phyloP scores from a whole-genome alignment of 2,797 vertebrate genomes.

The Macropodus opercularis region DNA sequence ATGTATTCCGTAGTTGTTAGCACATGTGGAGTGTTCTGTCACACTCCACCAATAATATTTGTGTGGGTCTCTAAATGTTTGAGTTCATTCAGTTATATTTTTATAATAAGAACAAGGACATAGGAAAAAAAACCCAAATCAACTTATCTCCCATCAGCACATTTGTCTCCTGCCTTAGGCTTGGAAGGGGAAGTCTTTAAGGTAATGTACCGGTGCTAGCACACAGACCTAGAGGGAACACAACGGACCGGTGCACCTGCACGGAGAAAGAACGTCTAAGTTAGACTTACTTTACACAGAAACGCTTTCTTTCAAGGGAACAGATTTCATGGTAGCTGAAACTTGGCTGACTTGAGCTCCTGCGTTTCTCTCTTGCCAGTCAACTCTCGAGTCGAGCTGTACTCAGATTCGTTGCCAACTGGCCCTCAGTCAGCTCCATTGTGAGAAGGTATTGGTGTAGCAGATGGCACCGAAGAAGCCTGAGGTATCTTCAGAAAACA shows the following conservation, averaged over 20 bases:
- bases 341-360: constrained; percentile 62
- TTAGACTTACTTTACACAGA: constrained; percentile 37
- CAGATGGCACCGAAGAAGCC: constrained; percentile 75
- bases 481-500: constrained; percentile 72
- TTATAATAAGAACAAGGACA: background rate
- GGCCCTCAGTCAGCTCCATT: constrained; percentile 70
- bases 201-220: constrained; percentile 6
- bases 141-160: constrained; percentile 8
- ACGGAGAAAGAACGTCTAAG: constrained; percentile 27
- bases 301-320: constrained; percentile 57
- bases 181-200: constrained; percentile 21
- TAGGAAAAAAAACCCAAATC: constrained; percentile 16
- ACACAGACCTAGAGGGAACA: constrained; percentile 20
- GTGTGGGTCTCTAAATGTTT: constrained; percentile 18
- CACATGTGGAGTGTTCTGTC: constrained; percentile 29
- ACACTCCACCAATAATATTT: constrained; percentile 29
- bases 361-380: constrained; percentile 64
- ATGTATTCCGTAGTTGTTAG: constrained; percentile 61
- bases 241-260: constrained; percentile 51
- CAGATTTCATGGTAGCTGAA: constrained; percentile 50
- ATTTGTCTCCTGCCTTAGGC: constrained; percentile 20
- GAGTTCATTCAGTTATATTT: constrained; percentile 15
- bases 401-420: constrained; percentile 77
- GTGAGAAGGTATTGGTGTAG: constrained; percentile 73
- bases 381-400: constrained; percentile 64